Percentiles rank a stretch among this genome's conserved stretches.
phyloP scores from a whole-genome alignment of 1,140 invertebrate species.

The Heliconius congener region DNA sequence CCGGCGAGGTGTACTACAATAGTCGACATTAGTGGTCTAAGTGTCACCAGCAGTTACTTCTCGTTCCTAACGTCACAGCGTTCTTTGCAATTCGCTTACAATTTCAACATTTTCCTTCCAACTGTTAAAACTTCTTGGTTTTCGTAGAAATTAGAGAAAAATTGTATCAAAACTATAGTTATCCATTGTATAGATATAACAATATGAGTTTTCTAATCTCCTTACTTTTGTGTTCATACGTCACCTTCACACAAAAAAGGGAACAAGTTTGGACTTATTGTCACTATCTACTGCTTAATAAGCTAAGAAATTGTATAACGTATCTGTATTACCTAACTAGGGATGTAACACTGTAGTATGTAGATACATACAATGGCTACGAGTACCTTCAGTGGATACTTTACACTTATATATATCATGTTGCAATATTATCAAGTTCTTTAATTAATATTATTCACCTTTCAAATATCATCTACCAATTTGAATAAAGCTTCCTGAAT shows the following conservation, averaged over 20 bases:
- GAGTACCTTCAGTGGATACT: no score
- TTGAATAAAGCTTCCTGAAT: background rate
- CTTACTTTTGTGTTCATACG: no score
- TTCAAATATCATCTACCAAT: background rate
- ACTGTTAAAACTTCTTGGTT: background rate
- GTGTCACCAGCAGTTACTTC: slow-evolving; percentile 21
- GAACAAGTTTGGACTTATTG: no score
- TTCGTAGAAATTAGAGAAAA: slow-evolving; percentile 12
- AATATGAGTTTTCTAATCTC: background rate
- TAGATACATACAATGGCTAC: no score
- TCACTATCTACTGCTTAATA: no score
- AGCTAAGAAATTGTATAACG: no score
- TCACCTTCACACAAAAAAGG: no score
- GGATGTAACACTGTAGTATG: no score
- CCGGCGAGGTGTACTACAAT: slow-evolving; percentile 2
- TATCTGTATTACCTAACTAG: no score
- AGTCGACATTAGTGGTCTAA: slow-evolving; percentile 17
- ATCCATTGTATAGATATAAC: background rate
- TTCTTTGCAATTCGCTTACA: slow-evolving; percentile 24
- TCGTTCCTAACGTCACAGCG: background rate
- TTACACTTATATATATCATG: no score
- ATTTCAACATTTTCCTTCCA: slow-evolving; percentile 19
- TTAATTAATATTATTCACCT: background rate
- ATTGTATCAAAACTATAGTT: background rate
- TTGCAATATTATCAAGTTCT: background rate